Base-by-base conservation (phyloP, 2,888 invertebrate genomes). In the Lepidonotus clava region DNA sequence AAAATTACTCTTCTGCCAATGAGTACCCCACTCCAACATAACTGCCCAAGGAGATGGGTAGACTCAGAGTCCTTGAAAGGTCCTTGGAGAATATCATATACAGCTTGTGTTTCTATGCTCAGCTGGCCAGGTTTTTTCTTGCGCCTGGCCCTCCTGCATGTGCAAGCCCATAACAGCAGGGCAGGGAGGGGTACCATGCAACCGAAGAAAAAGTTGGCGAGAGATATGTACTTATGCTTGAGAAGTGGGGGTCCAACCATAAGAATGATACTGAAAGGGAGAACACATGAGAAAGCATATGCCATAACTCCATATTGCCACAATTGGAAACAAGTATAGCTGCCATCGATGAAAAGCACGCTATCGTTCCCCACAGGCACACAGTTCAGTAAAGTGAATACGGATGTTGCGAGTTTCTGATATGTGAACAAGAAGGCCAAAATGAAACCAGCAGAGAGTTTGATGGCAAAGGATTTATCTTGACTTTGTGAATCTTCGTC, bases 1-100 rank as follows among this genome's bases (percentile, higher is more conserved):
- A 88, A 84, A 21, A 87, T 83, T 1, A 88, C 80, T 32, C 88
- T 53, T 0, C 87, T 53, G 1, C 66, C 87, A 0, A 87, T 32
- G 34, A 88, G 77, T 0, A 88, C 66, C 0, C 88, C 88, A 5
- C 86, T 61, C 88, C 88, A 88, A 51, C 87, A 88, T 11, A 88
- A 32, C 51, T 84, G 77, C 0, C 86, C 87, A 2, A 83, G 18
- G 6, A 83, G 28, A 14, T 53, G 28, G 4, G 34, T 46, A 0
- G 67, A 66, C 18, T 34, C 34, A 8, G 77, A 4, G 18, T 86
- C 86, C 53, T 87, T 86, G 83, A 88, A 88, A 18, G 88, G 88
- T 11, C 87, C 87, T 51, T 86, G 83, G 36, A 88, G 77, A 24
- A 87, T 41, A 6, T 87, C 61, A 8, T 87, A 53, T 8, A 88